Conservation (phyloP, 2,888 invertebrate species). For the Tachina fera region DNA sequence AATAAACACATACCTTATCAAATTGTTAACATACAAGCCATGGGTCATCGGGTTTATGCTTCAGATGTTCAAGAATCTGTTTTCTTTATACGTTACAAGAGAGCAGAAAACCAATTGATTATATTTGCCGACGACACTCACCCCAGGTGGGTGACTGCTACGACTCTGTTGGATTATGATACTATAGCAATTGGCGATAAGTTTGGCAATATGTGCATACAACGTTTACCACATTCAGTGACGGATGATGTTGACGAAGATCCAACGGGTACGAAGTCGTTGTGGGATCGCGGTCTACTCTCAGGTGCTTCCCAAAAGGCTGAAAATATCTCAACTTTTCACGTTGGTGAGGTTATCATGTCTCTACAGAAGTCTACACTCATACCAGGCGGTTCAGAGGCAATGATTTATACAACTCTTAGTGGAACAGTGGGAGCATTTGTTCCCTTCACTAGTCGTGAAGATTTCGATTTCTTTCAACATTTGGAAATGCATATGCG, state of each 20-base stretch:
- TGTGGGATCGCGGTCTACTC: slow-evolving; percentile 96
- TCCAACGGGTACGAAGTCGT: slow-evolving; percentile 98
- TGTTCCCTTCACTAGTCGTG: slow-evolving; percentile 96
- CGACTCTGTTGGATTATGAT: slow-evolving; percentile 96
- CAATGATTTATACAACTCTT: slow-evolving; percentile 96
- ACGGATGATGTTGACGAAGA: slow-evolving; percentile 99
- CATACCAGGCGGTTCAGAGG: slow-evolving; percentile 98
- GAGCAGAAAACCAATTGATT: slow-evolving; percentile 97
- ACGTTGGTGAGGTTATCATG: slow-evolving; percentile 97
- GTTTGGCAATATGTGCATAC: slow-evolving; percentile 97
- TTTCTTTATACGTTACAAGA: slow-evolving; percentile 96
- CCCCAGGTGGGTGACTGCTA: slow-evolving; percentile 97
- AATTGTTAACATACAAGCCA: slow-evolving; percentile 95
- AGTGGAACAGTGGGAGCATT: slow-evolving; percentile 97
- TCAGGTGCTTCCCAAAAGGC: slow-evolving; percentile 99
- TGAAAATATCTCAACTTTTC: slow-evolving; percentile 95
- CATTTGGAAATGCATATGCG: slow-evolving; percentile 99
- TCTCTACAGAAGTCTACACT: slow-evolving; percentile 97
- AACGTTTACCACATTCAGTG: slow-evolving; percentile 94
- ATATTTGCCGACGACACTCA: slow-evolving; percentile 99
- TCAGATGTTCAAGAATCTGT: slow-evolving; percentile 98
- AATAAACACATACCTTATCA: slow-evolving; percentile 98
- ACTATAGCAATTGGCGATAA: slow-evolving; percentile 98
- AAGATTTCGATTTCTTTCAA: slow-evolving; percentile 99
- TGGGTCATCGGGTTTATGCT: slow-evolving; percentile 97